A percentile compares a stretch with the other conserved stretches of the same genome.
These are phyloP conservation scores for Gobionotothen gibberifrons DNA, from an alignment of 2,797 vertebrate genomes.

Conservation along the genomic window DNA sequence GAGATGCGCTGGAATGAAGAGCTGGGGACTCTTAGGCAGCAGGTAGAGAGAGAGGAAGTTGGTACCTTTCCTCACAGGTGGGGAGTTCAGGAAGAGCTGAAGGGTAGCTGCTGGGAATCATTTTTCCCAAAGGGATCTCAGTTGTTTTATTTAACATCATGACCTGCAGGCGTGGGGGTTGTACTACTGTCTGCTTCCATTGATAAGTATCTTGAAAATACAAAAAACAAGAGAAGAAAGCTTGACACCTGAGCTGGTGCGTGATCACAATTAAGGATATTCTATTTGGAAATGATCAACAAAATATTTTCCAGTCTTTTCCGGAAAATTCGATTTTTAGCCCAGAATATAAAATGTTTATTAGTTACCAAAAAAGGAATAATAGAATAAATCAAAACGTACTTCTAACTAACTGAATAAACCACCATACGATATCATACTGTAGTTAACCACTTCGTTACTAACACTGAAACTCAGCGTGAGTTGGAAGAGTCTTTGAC, in stretches of 20 bases:
- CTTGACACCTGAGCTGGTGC: conserved; percentile 15
- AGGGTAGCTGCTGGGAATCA: conserved; percentile 23
- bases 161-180: conserved; percentile 26
- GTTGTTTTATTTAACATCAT: conserved; percentile 45
- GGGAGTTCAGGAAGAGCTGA: conserved; percentile 40
- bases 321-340: background rate
- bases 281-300: conserved; percentile 1
- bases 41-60: conserved; percentile 46
- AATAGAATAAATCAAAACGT: background rate
- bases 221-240: conserved; percentile 1
- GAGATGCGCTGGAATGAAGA: conserved; percentile 79
- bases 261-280: background rate
- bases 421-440: background rate
- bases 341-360: background rate
- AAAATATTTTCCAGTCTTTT: background rate
- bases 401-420: background rate
- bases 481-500: background rate
- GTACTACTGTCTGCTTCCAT: conserved; percentile 22
- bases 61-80: conserved; percentile 44
- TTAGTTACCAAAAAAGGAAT: background rate
- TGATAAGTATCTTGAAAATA: conserved; percentile 42
- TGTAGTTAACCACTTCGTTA: too few relatives aligned
- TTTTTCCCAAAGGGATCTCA: conserved; percentile 28
- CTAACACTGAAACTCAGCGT: too few relatives aligned
- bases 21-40: conserved; percentile 49